Base-by-base conservation (phyloP, 2,113 vertebrate species). In the Casuarius casuarius region DNA sequence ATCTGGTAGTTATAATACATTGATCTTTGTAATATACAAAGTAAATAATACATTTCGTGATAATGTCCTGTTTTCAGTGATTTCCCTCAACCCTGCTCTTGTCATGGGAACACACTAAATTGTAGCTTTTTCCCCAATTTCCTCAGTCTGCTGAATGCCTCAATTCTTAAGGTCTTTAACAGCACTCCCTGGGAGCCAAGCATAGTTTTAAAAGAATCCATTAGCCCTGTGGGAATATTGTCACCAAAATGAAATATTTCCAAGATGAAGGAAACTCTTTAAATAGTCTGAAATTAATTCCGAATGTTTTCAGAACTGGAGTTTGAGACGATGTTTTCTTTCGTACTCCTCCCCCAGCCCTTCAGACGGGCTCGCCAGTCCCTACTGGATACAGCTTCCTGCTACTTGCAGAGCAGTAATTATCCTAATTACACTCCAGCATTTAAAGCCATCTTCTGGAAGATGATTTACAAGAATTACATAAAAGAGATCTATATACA, bases 401-500 rank as follows among this genome's bases (percentile, higher is more conserved):
- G 83, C 92, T 96, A 94, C 96, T 98, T 97, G 96, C 95, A 97
- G 97, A 98, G 97, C 94, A 97, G 86, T 96, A 97, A 93, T 98
- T 98, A 98, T 96, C 76, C 94, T 97, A 97, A 98, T 97, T 97
- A 98, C 3, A 20, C 90, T 96, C 94, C 94, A 96, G 89, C 97
- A 93, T 96, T 98, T 95, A 96, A 98, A 98, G 89, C 89, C 84
- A 94, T 95, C 95, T 96, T 97, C 94, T 96, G 81, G 89, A 97
- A 97, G 83, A 96, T 96, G 87, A 97, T 97, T 97, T 97, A 93
- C 78, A 97, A 95, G 84, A 96, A 97, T 97, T 97, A 88, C 88
- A 97, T 97, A 95, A 96, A 94, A 97, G 94, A 96, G 80, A 94
- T 97, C 91, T 94, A 92, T 97, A 96, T 95, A 74, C 79, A 90